These are phyloP conservation scores for Oncorhynchus clarkii DNA, from an alignment of 2,113 vertebrate genomes.

Conservation along the genomic window DNA sequence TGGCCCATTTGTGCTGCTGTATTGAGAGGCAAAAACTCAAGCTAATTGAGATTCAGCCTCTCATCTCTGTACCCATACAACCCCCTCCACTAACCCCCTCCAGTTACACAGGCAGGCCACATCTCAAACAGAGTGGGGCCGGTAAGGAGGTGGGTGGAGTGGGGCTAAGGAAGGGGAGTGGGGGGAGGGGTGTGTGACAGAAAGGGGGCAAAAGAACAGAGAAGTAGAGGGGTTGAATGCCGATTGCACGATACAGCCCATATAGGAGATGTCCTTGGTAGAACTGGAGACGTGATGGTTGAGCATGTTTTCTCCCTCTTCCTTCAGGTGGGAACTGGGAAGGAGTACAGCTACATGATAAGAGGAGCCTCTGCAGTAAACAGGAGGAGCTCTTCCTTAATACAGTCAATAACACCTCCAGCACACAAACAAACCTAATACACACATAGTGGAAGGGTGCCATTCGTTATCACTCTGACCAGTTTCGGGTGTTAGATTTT, in stretches of 20 bases:
- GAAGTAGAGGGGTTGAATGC: not conserved
- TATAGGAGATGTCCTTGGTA: not conserved
- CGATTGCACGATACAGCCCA: conserved; percentile 1
- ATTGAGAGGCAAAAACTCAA: not conserved
- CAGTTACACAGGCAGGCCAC: conserved; percentile 5
- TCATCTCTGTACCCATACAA: conserved; percentile 1
- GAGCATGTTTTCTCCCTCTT: not conserved
- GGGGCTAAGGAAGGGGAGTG: not conserved
- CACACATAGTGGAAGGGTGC: not conserved
- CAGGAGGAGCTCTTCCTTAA: not conserved
- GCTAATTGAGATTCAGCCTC: conserved; percentile 14
- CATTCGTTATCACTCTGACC: not conserved
- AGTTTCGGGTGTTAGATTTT: not conserved
- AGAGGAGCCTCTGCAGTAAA: not conserved
- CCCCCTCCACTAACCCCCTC: not conserved
- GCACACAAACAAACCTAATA: not conserved
- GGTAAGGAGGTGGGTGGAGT: not conserved
- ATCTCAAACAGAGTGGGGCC: not conserved
- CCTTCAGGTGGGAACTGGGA: not conserved
- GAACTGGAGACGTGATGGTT: not conserved
- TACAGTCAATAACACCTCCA: not conserved
- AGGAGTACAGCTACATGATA: not conserved
- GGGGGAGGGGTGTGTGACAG: not conserved
- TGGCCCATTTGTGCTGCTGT: conserved; percentile 2
- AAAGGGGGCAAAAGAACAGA: not conserved